Base-by-base conservation (phyloP, 2,113 vertebrate genomes). In the Xenopus borealis region DNA sequence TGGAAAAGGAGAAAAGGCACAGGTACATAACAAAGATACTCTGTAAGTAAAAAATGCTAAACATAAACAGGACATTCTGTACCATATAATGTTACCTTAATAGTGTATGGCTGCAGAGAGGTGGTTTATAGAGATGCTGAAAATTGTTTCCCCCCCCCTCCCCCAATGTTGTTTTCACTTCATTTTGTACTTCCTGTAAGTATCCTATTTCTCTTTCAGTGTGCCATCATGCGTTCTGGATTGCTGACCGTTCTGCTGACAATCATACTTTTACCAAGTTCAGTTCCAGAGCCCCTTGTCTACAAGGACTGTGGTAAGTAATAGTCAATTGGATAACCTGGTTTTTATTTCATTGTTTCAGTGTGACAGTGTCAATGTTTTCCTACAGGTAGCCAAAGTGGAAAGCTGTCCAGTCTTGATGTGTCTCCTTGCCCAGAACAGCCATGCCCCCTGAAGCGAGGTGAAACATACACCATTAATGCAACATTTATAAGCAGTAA, bases 401-500 rank as follows among this genome's bases (percentile, higher is more conserved):
- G 94, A 13, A 89, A 86, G 46, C 90, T 95, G 69, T 33, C 45
- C 1, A 74, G 80, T 0, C 93, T 99, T 78, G 91, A 95, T 17
- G 88, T 98, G 71, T 81, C 2, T 50, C 96, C 97, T 0, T 99
- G 97, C 57, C 76, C 90, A 16, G 74, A 6, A 18, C 89, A 94
- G 82, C 97, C 97, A 7, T 99, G 97, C 79, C 79, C 85, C 52
- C 92, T 99, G 10, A 84, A 86, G 46, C 97, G 90, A 82, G 95
- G 95, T 62, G 80, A 88, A 12, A 85, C 90, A 3, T 99, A 96
- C 77, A 86, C 85, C 10, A 91, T 99, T 78, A 98, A 98, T 10
- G 93, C 97, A 77, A 98, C 96, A 0, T 98, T 99, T 66, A 81
- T n/a, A 78, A 98, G 96, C 66, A 76, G 96, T 98, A 81, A 92